These are phyloP conservation scores for Rhopilema esculentum DNA, from an alignment of 30 jellyfish, hydroid and myxozoan genomes.

Conservation along the genomic window DNA sequence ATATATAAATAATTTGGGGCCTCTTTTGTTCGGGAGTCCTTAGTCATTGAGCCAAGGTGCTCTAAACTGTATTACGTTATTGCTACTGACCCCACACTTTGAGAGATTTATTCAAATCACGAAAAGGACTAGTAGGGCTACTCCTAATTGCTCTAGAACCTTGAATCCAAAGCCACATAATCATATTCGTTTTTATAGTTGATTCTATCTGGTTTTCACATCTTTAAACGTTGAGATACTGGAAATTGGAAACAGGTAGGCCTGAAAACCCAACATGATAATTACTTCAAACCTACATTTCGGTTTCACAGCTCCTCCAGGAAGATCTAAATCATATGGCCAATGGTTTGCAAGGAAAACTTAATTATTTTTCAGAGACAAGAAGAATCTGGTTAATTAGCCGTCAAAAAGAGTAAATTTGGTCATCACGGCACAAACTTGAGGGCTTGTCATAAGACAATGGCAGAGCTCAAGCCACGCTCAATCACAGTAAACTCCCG, in stretches of 20 bases:
- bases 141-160: background rate
- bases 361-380: too few species aligned
- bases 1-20: too few species aligned
- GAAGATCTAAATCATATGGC: background rate
- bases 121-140: too few species aligned
- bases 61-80: too few species aligned
- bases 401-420: background rate
- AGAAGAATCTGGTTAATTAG: background rate
- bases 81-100: too few species aligned
- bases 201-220: background rate
- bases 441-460: too few species aligned
- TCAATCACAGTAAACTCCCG: too few species aligned
- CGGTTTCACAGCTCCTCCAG: background rate
- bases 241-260: background rate
- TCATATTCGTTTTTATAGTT: background rate
- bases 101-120: too few species aligned
- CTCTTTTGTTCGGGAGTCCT: too few species aligned
- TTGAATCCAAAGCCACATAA: background rate
- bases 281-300: background rate
- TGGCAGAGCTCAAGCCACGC: too few species aligned
- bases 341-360: background rate
- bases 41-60: too few species aligned
- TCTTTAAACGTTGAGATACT: background rate
- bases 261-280: background rate
- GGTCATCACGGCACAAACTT: background rate